Percentiles rank a stretch among this genome's conserved stretches.
Evolutionary conservation across 2,113 vertebrate genomes (phyloP).

Genomic region (Gymnogyps californianus): DNA sequence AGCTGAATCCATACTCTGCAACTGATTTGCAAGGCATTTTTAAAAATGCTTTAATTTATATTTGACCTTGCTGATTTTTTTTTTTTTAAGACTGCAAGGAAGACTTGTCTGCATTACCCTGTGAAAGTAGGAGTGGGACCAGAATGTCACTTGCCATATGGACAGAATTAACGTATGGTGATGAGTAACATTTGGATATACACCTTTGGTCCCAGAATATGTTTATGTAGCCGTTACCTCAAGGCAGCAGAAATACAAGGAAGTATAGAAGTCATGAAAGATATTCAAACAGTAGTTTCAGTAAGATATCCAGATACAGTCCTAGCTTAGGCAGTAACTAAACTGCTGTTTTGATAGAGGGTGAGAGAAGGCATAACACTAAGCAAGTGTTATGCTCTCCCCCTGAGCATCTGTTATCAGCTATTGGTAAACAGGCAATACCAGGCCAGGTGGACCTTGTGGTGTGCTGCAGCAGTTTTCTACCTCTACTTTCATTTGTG

Average conservation of each 20-base stretch:
- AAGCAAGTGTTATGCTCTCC: not conserved
- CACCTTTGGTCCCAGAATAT: not conserved
- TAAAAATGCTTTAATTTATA: not conserved
- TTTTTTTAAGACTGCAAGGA: not conserved
- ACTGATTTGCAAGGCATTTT: not conserved
- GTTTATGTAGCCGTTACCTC: not conserved
- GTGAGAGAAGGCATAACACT: fast-evolving
- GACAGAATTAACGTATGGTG: not conserved
- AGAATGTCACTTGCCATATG: not conserved
- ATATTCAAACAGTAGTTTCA: not conserved
- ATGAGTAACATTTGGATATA: not conserved
- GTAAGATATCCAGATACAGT: not conserved
- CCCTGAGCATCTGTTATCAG: not conserved
- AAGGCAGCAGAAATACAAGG: not conserved
- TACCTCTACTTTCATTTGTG: not conserved
- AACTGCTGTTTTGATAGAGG: not conserved
- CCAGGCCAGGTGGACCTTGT: not conserved
- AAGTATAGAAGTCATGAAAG: not conserved
- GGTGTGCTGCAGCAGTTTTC: not conserved
- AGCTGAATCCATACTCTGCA: not conserved
- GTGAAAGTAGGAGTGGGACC: not conserved
- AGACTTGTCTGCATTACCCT: not conserved
- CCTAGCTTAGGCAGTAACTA: not conserved
- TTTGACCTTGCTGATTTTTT: not conserved
- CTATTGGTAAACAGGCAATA: not conserved